A percentile compares a stretch with the other conserved stretches of the same genome.
Evolutionary conservation across 64 coral and sea anemone genomes (phyloP).

Genomic region (Actinia equina): DNA sequence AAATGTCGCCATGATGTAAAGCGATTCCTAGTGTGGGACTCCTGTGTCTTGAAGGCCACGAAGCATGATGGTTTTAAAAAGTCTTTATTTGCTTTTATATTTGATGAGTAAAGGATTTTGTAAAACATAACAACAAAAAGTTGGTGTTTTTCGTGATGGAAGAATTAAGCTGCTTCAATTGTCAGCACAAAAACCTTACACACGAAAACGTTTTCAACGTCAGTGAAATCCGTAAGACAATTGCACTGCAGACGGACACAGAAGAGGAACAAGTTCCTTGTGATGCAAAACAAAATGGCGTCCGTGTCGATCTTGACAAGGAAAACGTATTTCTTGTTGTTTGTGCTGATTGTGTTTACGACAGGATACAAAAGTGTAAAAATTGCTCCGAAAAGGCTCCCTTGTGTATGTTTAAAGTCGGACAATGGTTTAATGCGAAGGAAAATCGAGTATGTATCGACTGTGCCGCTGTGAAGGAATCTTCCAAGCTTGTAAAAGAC

Average conservation of each 20-base stretch:
- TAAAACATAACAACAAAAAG: neutral
- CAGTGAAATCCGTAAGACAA: constrained; percentile 79
- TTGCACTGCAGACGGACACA: constrained; percentile 30
- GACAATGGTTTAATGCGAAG: constrained; percentile 82
- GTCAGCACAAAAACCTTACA: constrained; percentile 56
- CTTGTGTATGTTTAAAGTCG: constrained; percentile 94
- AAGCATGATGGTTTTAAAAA: neutral
- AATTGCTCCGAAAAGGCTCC: constrained; percentile 71
- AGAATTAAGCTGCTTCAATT: constrained; percentile 78
- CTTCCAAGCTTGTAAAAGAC: constrained; percentile 56
- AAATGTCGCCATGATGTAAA: constrained; percentile 28
- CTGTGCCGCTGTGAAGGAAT: constrained; percentile 68
- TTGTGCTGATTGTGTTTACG: constrained; percentile 96
- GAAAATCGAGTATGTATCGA: constrained; percentile 83
- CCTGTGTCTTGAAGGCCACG: neutral
- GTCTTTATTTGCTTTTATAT: neutral
- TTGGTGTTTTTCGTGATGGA: constrained; percentile 37
- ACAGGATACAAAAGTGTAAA: constrained; percentile 83
- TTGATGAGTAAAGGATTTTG: neutral
- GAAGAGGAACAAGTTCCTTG: constrained; percentile 7
- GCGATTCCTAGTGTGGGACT: neutral
- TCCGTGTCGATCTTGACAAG: constrained; percentile 33
- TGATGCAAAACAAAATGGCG: constrained; percentile 43
- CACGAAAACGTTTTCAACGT: constrained; percentile 88
- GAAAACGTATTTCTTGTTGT: constrained; percentile 62